Evolutionary conservation across 1,140 invertebrate species (phyloP).

Genomic region (Hestina assimilis): DNA sequence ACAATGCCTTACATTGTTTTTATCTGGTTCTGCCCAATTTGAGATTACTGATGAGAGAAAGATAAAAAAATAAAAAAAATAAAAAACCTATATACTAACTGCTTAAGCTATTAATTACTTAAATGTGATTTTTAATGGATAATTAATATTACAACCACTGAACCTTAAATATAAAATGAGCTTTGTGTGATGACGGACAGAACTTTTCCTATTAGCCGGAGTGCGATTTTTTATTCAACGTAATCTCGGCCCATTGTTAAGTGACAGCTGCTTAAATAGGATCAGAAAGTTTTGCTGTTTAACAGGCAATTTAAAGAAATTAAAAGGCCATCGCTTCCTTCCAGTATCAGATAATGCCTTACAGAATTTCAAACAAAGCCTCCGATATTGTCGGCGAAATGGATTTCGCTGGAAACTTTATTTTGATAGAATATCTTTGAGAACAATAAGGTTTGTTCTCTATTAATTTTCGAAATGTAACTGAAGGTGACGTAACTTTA

Average conservation of each 20-base stretch:
- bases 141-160: neutral
- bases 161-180: conserved; percentile 2
- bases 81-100: too few relatives aligned
- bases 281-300: conserved; percentile 48
- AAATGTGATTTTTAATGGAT: neutral
- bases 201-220: conserved; percentile 57
- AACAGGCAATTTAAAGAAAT: conserved; percentile 49
- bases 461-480: neutral
- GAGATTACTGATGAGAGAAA: too few relatives aligned
- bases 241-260: conserved; percentile 49
- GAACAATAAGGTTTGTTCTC: neutral
- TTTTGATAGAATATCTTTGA: conserved; percentile 1
- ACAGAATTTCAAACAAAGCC: conserved; percentile 3
- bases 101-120: too few relatives aligned
- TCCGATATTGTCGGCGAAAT: conserved; percentile 7
- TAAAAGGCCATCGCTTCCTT: conserved; percentile 38
- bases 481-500: too few relatives aligned
- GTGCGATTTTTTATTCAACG: conserved; percentile 47
- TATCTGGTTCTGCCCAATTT: too few relatives aligned
- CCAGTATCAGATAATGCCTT: conserved; percentile 11
- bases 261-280: conserved; percentile 50
- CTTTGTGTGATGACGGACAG: conserved; percentile 27
- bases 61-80: too few relatives aligned
- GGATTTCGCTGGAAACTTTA: conserved; percentile 5
- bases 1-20: too few relatives aligned